phyloP scores from a whole-genome alignment of 2,797 vertebrate species.

The Anabacerthia variegaticeps region DNA sequence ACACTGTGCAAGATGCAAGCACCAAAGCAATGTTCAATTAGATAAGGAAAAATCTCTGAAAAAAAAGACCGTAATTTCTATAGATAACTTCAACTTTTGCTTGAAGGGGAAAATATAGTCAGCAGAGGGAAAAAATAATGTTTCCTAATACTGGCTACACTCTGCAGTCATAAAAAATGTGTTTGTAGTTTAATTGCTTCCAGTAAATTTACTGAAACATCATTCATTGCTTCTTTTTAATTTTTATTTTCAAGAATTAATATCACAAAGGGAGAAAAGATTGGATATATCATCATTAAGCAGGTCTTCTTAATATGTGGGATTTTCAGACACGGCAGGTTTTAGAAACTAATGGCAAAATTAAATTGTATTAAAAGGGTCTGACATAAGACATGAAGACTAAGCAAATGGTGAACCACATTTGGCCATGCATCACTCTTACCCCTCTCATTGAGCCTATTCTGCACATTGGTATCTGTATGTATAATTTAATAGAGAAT shows the following conservation, averaged over 20 bases:
- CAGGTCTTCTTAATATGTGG: background rate
- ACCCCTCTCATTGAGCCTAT: background rate
- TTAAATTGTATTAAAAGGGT: slow-evolving; percentile 47
- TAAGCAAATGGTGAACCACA: background rate
- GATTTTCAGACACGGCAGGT: slow-evolving; percentile 36
- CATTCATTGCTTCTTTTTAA: background rate
- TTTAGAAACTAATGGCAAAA: slow-evolving; percentile 63
- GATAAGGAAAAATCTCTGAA: background rate
- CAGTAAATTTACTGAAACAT: slow-evolving; percentile 33
- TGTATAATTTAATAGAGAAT: background rate
- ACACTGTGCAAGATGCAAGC: background rate
- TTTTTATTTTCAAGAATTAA: slow-evolving; percentile 7
- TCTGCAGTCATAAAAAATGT: background rate
- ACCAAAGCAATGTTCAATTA: slow-evolving; percentile 24
- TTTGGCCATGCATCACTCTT: background rate
- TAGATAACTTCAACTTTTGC: background rate
- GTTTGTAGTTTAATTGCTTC: slow-evolving; percentile 45
- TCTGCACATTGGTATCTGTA: background rate
- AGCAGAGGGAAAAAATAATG: background rate
- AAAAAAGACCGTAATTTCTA: background rate
- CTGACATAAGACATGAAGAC: slow-evolving; percentile 8
- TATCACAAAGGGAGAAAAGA: slow-evolving; percentile 9
- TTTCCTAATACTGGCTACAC: background rate
- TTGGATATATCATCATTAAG: slow-evolving; percentile 9
- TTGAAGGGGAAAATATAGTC: background rate